Base-by-base conservation (phyloP, 2,113 vertebrate species). In the Neolamprologus modestus region DNA sequence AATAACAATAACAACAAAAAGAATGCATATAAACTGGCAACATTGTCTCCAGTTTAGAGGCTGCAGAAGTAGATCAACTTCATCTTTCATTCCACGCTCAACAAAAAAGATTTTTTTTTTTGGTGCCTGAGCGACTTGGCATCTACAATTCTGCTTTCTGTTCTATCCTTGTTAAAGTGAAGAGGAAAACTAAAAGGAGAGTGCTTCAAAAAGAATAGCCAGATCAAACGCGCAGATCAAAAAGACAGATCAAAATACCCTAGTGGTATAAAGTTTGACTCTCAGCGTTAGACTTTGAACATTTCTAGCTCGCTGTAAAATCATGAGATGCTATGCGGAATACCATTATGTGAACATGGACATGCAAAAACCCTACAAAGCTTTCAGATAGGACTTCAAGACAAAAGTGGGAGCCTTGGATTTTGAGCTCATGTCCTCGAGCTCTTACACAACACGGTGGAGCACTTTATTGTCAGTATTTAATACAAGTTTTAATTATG, bases 121-220 rank as follows among this genome's bases (percentile, higher is more conserved):
- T n/a, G 19, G 81, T 31, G 79, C 84, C 83, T 63, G 82, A 86
- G 88, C 19, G 40, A 85, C 84, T 89, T 88, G 87, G 90, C 87
- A 84, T 90, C 93, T 87, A 86, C 89, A 89, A 91, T 92, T 92
- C 85, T 89, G 90, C 86, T 95, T 92, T 95, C 92, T 93, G 94
- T 95, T 95, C 91, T 93, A 95, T 95, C 92, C 90, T 87, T 88
- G 92, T 93, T 95, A 92, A 93, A 92, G 88, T 89, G 91, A 84
- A 86, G 84, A 94, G 92, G 90, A 92, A 92, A 93, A 92, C 88
- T 82, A 85, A 84, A 78, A 81, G 71, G 88, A 89, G 86, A 81
- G 89, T 26, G 89, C 94, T 94, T 96, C 95, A 96, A 96, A 95
- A 92, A 92, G 94, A 96, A 95, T 91, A 90, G 76, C 84, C 79